Evolutionary conservation across 2,888 invertebrate genomes (phyloP), one percentile per base, ranked within the genome.

Genomic region (Diarsia mendica): DNA sequence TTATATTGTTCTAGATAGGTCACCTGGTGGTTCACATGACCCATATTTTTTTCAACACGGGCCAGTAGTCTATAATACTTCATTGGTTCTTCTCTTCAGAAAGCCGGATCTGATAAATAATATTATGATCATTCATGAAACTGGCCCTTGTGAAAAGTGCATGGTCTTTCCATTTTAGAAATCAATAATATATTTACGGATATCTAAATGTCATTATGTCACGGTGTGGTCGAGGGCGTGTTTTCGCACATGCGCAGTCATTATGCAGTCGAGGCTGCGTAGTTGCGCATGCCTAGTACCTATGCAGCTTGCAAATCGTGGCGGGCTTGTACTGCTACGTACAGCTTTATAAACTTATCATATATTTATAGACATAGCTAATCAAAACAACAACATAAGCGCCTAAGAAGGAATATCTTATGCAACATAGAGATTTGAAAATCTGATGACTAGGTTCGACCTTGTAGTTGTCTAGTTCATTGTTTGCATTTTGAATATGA

Each of bases 291-390:
- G 48, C 48, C 13, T 13, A 39, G 8, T 11, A n/a, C n/a, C n/a
- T n/a, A 28, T 23, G 44, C 73, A 60, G n/a, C 44, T 4, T 77
- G 23, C 46, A 53, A 5, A n/a, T n/a, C 53, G 53, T 53, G 53
- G 11, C 11, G 53, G 4, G 23, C 11, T 11, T 55, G 23, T 6
- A 23, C 5, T 23, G 13, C 23, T 13, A 55, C 53, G 11, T 53
- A 23, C 13, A 55, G 23, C 23, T 55, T 23, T 23, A 55, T 28
- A 3, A 58, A 58, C 15, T 23, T 55, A 23, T 2, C 23, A 23
- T 23, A 23, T 13, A 23, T 23, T 23, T 23, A 28, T 28, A 58
- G 23, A 15, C 23, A 15, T 28, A 15, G 15, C 2, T 28, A 15
- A 23, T 28, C 28, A 58, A 58, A 58, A 58, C 15, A 58, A 15